Percentiles rank a stretch among this genome's conserved stretches.
These are phyloP conservation scores for Eretmocerus hayati DNA, from an alignment of 2,888 invertebrate species.

Conservation along the genomic window DNA sequence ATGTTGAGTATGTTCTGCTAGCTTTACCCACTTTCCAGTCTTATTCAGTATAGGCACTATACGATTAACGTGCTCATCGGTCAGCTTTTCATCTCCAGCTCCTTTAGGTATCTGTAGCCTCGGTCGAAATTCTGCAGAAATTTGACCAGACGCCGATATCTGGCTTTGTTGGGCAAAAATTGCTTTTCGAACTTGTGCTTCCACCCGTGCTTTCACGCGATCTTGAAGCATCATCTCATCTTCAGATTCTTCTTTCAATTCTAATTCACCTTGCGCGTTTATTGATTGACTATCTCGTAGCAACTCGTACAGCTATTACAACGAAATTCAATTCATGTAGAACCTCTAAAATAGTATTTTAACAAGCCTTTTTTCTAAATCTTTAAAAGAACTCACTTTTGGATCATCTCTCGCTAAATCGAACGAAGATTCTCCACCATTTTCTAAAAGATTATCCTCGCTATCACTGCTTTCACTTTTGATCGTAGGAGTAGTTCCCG, in stretches of 20 bases:
- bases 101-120: not conserved
- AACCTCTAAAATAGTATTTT: no score
- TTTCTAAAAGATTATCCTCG: constrained; percentile 35
- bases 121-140: not conserved
- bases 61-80: constrained; percentile 42
- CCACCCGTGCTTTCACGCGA: not conserved
- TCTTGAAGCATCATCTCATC: constrained; percentile 11
- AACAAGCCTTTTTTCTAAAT: no score
- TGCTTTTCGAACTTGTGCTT: not conserved
- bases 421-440: constrained; percentile 40
- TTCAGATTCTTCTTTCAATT: constrained; percentile 24
- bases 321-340: no score
- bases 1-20: constrained; percentile 53
- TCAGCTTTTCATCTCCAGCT: constrained; percentile 23
- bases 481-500: no score
- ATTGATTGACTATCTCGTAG: constrained; percentile 2
- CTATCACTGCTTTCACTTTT: constrained; percentile 12
- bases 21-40: constrained; percentile 54
- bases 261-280: constrained; percentile 8
- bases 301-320: constrained; percentile 9
- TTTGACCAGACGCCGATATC: not conserved
- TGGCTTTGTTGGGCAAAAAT: not conserved
- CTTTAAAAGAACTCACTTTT: constrained; percentile 35
- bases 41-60: constrained; percentile 52
- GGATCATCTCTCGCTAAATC: constrained; percentile 45